Evolutionary conservation across 2,113 vertebrate species (phyloP).

Genomic region (Nymphicus hollandicus): DNA sequence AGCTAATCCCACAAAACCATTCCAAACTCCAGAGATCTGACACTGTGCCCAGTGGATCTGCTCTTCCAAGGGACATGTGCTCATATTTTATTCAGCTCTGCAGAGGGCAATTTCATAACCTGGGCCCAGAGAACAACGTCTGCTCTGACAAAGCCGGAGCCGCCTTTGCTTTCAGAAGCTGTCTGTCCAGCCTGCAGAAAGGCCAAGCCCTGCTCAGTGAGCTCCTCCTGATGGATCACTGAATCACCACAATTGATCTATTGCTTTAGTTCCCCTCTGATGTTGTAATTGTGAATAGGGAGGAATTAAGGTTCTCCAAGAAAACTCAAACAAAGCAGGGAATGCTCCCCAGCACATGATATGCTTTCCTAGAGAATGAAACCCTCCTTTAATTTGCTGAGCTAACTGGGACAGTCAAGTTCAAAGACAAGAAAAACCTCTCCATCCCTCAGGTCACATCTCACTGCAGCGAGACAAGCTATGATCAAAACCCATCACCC

Average conservation of each 20-base stretch:
- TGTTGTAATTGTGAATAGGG: not conserved
- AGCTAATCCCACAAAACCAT: not conserved
- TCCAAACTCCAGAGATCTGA: not conserved
- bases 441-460: not conserved
- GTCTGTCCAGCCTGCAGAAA: not conserved
- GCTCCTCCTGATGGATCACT: not conserved
- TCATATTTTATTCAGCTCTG: not conserved
- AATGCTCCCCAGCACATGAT: rapidly evolving
- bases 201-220: not conserved
- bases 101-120: not conserved
- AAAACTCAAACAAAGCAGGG: not conserved
- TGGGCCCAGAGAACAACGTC: not conserved
- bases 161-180: not conserved
- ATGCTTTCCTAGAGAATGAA: not conserved
- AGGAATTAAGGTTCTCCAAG: not conserved
- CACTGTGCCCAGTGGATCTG: not conserved
- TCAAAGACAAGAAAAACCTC: not conserved
- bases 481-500: not conserved
- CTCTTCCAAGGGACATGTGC: not conserved
- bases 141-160: not conserved
- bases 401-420: not conserved
- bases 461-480: not conserved
- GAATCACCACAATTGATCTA: not conserved
- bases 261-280: not conserved
- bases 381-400: not conserved